These are phyloP conservation scores for Macrostomum lignano DNA, from an alignment of 1,140 invertebrate genomes.

Conservation along the genomic window DNA sequence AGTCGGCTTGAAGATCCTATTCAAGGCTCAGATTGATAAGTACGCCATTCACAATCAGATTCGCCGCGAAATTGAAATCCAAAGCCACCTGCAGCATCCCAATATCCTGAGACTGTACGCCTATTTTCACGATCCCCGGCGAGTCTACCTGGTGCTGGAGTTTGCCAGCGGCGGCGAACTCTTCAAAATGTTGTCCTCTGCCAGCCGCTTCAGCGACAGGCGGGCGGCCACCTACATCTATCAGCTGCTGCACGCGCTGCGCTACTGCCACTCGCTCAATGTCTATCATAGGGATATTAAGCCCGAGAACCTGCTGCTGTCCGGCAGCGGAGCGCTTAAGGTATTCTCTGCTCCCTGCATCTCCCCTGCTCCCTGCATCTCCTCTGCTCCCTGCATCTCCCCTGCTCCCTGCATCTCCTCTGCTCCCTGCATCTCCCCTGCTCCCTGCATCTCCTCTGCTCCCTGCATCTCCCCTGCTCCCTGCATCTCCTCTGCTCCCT, in stretches of 20 bases:
- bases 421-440: too few species aligned
- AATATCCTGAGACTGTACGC: slow-evolving; percentile 59
- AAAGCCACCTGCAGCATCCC: slow-evolving; percentile 34
- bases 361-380: too few species aligned
- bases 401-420: too few species aligned
- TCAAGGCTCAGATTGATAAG: not conserved
- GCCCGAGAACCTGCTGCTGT: slow-evolving; percentile 10
- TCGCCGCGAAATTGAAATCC: not conserved
- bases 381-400: too few species aligned
- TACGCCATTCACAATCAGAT: not conserved
- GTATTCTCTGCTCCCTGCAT: too few species aligned
- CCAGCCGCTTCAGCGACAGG: too few species aligned
- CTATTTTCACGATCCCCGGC: slow-evolving; percentile 61
- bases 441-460: too few species aligned
- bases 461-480: too few species aligned
- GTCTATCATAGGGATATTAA: slow-evolving; percentile 12
- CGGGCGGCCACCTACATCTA: too few species aligned
- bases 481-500: too few species aligned
- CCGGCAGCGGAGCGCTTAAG: slow-evolving; percentile 6
- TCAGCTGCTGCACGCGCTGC: too few species aligned
- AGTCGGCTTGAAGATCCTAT: not conserved
- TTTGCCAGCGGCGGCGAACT: slow-evolving; percentile 66
- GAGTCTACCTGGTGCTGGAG: slow-evolving; percentile 67
- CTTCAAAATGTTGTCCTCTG: slow-evolving; percentile 35
- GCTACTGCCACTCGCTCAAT: slow-evolving; percentile 10